A percentile compares a stretch with the other conserved stretches of the same genome.
These are phyloP conservation scores for Sitodiplosis mosellana DNA, from an alignment of 1,140 invertebrate genomes.

Conservation along the genomic window DNA sequence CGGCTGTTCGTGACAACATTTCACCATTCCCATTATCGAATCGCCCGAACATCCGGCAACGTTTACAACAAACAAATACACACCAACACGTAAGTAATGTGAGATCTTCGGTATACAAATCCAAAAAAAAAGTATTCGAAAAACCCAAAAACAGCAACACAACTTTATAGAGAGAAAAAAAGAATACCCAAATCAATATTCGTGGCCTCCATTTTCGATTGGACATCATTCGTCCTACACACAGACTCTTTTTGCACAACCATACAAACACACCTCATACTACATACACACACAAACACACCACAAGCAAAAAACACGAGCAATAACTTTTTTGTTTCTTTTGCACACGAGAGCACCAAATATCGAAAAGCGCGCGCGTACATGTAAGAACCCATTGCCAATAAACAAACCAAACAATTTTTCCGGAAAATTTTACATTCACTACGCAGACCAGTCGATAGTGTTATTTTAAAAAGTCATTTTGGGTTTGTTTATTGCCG, in stretches of 20 bases:
- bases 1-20: conserved; percentile 20
- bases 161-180: too few relatives aligned
- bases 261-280: too few relatives aligned
- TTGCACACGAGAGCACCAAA: neutral
- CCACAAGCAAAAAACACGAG: neutral
- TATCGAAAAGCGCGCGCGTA: neutral
- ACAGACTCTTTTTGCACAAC: too few relatives aligned
- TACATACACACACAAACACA: too few relatives aligned
- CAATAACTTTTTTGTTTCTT: neutral
- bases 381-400: neutral
- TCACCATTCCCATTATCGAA: conserved; percentile 25
- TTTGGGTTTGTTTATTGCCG: too few relatives aligned
- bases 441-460: too few relatives aligned
- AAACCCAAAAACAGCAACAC: too few relatives aligned
- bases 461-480: neutral
- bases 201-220: too few relatives aligned
- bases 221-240: too few relatives aligned
- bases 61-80: conserved; percentile 25
- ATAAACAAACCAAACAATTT: neutral
- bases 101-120: too few relatives aligned
- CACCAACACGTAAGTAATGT: neutral
- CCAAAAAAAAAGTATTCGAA: too few relatives aligned
- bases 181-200: too few relatives aligned
- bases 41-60: conserved; percentile 32
- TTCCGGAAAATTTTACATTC: neutral